A percentile compares a stretch with the other conserved stretches of the same genome.
These are phyloP conservation scores for Gymnoscopelus braueri DNA, from an alignment of 2,797 vertebrate genomes.

Conservation along the genomic window DNA sequence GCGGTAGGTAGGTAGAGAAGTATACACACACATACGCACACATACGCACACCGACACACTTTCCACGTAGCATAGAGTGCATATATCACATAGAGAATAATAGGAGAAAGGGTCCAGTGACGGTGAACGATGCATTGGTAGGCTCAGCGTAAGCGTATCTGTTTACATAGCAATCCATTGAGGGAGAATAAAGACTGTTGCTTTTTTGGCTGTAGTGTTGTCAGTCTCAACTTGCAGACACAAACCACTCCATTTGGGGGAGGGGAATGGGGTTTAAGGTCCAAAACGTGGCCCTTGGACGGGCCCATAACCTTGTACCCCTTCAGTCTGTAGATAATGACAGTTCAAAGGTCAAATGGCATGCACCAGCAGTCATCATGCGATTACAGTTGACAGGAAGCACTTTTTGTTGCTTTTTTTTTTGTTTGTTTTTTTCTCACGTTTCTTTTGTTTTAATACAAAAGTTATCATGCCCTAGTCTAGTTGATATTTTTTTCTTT, in stretches of 20 bases:
- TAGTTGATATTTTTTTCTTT: conserved; percentile 73
- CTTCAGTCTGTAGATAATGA: conserved; percentile 83
- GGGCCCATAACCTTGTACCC: conserved; percentile 68
- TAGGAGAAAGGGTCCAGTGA: conserved; percentile 61
- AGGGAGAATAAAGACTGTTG: conserved; percentile 52
- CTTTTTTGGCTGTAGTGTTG: conserved; percentile 70
- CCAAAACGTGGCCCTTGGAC: conserved; percentile 49
- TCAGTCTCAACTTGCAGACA: conserved; percentile 62
- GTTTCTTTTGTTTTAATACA: conserved; percentile 72
- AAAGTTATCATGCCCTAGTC: conserved; percentile 91
- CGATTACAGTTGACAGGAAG: conserved; percentile 94
- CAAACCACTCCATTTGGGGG: conserved; percentile 45
- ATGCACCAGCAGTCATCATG: conserved; percentile 96
- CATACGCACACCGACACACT: conserved; percentile 67
- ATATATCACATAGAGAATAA: conserved; percentile 81
- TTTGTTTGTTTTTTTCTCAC: conserved; percentile 65
- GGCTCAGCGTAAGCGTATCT: conserved; percentile 65
- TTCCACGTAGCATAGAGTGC: conserved; percentile 82
- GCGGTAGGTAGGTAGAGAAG: conserved; percentile 63
- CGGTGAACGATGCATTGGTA: conserved; percentile 62
- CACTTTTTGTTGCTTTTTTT: conserved; percentile 84
- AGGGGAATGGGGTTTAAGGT: conserved; percentile 40
- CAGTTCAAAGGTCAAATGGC: conserved; percentile 88
- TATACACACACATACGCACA: conserved; percentile 64
- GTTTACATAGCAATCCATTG: conserved; percentile 61